Conservation (phyloP, 2,113 vertebrate species). For the Cavia aperea region DNA sequence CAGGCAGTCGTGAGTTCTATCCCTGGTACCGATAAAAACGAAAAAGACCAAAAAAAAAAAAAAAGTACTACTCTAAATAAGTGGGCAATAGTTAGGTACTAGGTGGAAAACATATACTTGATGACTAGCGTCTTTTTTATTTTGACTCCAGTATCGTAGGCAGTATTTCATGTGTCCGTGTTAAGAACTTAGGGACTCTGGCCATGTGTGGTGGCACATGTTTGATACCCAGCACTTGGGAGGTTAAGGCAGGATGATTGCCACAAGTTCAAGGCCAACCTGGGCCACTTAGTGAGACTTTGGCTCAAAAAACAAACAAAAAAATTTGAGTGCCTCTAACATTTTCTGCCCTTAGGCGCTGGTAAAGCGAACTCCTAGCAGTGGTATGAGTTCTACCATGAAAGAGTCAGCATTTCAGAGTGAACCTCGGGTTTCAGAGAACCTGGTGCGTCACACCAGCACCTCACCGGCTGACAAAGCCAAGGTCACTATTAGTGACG, state of each 20-base stretch:
- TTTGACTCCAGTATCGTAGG: neutral
- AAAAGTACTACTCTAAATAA: neutral
- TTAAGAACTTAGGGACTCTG: neutral
- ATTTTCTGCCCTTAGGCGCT: slow-evolving; percentile 78
- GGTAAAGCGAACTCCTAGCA: slow-evolving; percentile 96
- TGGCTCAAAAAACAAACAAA: neutral
- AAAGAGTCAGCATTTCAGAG: slow-evolving; percentile 98
- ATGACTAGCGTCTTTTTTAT: neutral
- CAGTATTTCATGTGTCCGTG: neutral
- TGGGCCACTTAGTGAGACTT: neutral
- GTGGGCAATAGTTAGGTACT: neutral
- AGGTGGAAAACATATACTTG: neutral
- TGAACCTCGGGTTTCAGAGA: slow-evolving; percentile 91
- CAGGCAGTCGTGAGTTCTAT: too few species aligned
- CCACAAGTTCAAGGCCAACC: neutral
- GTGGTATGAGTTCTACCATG: slow-evolving; percentile 94
- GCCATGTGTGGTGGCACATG: neutral
- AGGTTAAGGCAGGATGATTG: neutral
- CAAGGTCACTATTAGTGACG: slow-evolving; percentile 93
- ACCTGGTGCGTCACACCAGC: slow-evolving; percentile 88
- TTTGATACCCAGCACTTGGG: neutral
- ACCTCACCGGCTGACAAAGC: slow-evolving; percentile 90
- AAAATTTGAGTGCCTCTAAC: neutral
- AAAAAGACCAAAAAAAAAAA: too few species aligned
- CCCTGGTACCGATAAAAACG: too few species aligned